Evolutionary conservation across 2,797 vertebrate genomes (phyloP).

Genomic region (Halcyon chelicuti): DNA sequence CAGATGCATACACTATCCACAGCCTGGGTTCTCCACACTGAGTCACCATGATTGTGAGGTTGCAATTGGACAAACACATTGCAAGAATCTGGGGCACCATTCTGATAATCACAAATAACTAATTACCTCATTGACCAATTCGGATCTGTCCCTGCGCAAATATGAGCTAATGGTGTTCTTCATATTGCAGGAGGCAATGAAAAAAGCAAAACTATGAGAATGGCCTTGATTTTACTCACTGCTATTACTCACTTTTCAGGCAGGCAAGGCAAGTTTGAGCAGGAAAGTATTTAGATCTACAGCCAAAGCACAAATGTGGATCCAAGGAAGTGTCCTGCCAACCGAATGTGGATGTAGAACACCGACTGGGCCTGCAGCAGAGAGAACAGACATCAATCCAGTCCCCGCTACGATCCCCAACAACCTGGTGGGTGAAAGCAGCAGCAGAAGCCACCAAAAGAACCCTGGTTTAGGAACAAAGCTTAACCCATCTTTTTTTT

Average conservation of each 20-base stretch:
- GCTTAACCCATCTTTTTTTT: conserved; percentile 59
- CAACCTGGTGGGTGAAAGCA: neutral
- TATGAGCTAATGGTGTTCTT: neutral
- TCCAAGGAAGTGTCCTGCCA: neutral
- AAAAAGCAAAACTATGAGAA: neutral
- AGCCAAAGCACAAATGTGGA: neutral
- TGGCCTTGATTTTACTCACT: neutral
- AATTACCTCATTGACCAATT: neutral
- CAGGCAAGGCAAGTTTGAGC: neutral
- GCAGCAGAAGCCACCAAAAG: neutral
- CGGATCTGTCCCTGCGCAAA: neutral
- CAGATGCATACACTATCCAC: neutral
- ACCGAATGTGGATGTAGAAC: neutral
- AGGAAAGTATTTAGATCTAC: neutral
- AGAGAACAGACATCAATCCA: neutral
- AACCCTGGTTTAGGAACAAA: conserved; percentile 46
- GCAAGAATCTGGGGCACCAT: neutral
- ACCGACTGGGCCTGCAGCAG: neutral
- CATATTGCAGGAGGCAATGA: neutral
- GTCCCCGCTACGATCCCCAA: neutral
- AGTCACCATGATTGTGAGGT: neutral
- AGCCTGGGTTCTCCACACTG: neutral
- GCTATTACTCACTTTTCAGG: neutral
- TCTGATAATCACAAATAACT: neutral
- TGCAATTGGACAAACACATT: neutral